phyloP scores from a whole-genome alignment of 2,113 vertebrate genomes.

The Mustelus asterias region DNA sequence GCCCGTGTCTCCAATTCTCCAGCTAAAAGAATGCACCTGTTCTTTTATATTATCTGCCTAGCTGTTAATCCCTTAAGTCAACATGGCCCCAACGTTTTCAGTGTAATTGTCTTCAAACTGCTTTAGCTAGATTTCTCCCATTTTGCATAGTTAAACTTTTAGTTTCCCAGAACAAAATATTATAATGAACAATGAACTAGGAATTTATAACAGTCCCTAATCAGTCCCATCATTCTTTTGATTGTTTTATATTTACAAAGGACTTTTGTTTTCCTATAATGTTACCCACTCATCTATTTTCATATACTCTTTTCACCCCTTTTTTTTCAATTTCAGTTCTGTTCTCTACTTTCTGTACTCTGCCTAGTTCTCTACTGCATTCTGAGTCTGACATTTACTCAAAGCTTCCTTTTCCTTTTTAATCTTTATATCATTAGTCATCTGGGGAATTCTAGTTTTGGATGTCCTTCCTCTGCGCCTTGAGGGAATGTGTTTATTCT shows the following conservation, averaged over 20 bases:
- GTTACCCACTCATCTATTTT: neutral
- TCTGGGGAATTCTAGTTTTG: neutral
- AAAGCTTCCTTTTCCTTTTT: neutral
- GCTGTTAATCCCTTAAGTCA: too few relatives aligned
- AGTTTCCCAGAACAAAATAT: too few relatives aligned
- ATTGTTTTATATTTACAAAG: neutral
- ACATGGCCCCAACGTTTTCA: too few relatives aligned
- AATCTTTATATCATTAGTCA: neutral
- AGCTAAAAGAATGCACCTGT: too few relatives aligned
- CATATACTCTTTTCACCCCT: neutral
- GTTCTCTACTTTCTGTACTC: neutral
- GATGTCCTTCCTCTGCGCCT: neutral
- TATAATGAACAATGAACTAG: too few relatives aligned
- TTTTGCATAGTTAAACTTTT: too few relatives aligned
- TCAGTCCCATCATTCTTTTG: neutral
- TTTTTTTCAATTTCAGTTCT: neutral
- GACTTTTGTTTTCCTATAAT: neutral
- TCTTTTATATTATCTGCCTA: too few relatives aligned
- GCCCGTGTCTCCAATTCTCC: too few relatives aligned
- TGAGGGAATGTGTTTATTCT: neutral
- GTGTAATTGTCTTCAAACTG: too few relatives aligned
- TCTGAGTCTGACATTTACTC: neutral
- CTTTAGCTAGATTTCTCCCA: too few relatives aligned
- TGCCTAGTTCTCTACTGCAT: neutral
- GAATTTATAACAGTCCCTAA: neutral